Conservation (phyloP, 2,888 invertebrate species). For the Sipunculus nudus region DNA sequence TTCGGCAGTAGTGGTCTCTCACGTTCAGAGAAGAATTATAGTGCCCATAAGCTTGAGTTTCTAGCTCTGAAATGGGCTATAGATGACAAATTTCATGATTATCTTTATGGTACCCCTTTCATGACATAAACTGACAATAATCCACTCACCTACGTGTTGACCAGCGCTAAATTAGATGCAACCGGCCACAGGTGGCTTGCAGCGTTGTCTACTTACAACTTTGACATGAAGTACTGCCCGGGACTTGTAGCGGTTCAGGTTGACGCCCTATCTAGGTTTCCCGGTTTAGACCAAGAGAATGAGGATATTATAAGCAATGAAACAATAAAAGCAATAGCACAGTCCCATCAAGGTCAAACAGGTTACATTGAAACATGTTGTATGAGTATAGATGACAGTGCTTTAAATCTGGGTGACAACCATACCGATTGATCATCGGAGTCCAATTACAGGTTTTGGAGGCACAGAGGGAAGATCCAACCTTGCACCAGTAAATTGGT, state of each 20-base stretch:
- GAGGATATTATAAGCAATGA: too few relatives aligned
- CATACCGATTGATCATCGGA: too few relatives aligned
- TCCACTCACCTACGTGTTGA: slow-evolving; percentile 3
- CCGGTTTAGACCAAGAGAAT: too few relatives aligned
- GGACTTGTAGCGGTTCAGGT: neutral
- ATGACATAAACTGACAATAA: neutral
- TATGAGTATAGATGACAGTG: too few relatives aligned
- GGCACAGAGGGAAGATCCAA: too few relatives aligned
- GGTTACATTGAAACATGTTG: too few relatives aligned
- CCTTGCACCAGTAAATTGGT: too few relatives aligned
- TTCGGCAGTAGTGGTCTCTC: neutral
- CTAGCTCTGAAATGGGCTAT: neutral
- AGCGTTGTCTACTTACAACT: neutral
- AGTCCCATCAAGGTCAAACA: too few relatives aligned
- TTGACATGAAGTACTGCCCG: neutral
- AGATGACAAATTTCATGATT: neutral
- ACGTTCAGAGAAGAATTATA: neutral
- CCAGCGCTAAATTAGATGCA: neutral
- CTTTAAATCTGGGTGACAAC: too few relatives aligned
- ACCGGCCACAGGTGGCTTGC: neutral
- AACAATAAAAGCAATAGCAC: too few relatives aligned
- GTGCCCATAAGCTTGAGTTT: neutral
- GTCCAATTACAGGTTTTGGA: too few relatives aligned
- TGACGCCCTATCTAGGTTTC: too few relatives aligned
- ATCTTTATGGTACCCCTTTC: neutral